phyloP scores from a whole-genome alignment of 2,113 vertebrate genomes.

The Sigmodon hispidus region DNA sequence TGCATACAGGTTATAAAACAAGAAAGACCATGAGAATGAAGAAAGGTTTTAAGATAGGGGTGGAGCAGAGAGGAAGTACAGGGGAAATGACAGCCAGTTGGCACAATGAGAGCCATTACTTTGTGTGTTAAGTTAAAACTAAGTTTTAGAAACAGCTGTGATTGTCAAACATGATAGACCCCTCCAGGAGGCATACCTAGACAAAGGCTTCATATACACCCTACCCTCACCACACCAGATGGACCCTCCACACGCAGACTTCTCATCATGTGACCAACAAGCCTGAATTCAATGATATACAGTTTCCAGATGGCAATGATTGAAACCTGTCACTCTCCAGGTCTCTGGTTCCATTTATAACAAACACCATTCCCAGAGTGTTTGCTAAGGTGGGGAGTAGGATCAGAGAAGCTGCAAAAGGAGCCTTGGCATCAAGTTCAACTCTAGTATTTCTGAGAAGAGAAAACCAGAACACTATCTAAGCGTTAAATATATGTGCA shows the following conservation, averaged over 20 bases:
- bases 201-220: neutral
- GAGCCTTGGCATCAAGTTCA: neutral
- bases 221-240: neutral
- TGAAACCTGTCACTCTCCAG: neutral
- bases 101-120: neutral
- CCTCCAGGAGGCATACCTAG: neutral
- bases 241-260: fast-evolving
- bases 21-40: neutral
- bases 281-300: neutral
- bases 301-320: neutral
- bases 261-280: neutral
- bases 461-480: neutral
- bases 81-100: neutral
- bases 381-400: neutral
- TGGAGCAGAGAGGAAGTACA: neutral
- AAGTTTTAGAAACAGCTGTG: neutral
- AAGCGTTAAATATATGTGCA: neutral
- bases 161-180: fast-evolving
- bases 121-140: neutral
- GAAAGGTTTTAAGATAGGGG: neutral
- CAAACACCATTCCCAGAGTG: neutral
- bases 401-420: neutral
- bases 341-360: conserved; percentile 35
- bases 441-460: neutral
- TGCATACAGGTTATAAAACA: neutral